Evolutionary conservation across 2,113 vertebrate species (phyloP).

Genomic region (Solea solea): DNA sequence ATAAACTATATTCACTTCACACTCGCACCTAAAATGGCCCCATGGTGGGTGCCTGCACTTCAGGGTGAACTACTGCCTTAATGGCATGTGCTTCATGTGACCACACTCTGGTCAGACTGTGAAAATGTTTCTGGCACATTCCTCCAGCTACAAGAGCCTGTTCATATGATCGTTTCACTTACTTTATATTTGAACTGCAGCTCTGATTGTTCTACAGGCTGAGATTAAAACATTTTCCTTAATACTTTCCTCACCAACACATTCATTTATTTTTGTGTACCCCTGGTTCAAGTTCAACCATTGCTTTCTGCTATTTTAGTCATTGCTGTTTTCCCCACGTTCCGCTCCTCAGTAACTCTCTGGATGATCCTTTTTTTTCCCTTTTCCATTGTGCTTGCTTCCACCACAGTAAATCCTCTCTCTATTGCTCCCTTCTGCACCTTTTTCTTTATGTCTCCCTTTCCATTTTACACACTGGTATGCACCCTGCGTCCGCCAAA

Average conservation of each 20-base stretch:
- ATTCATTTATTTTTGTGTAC: neutral
- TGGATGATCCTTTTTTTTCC: constrained; percentile 20
- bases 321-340: constrained; percentile 31
- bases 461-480: constrained; percentile 17
- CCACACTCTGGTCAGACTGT: too few species aligned
- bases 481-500: constrained; percentile 42
- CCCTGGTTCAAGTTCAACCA: constrained; percentile 6
- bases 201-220: neutral
- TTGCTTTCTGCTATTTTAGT: constrained; percentile 29
- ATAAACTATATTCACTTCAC: too few species aligned
- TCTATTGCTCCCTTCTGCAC: constrained; percentile 5
- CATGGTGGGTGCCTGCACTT: too few species aligned
- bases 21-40: too few species aligned
- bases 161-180: too few species aligned
- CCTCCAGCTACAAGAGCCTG: too few species aligned
- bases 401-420: constrained; percentile 6
- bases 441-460: neutral
- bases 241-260: neutral
- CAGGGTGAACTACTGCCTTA: too few species aligned
- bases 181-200: too few species aligned
- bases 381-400: constrained; percentile 6
- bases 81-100: too few species aligned
- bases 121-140: too few species aligned
- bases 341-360: constrained; percentile 17
- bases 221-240: neutral